A percentile compares a stretch with the other conserved stretches of the same genome.
Evolutionary conservation across 2,113 vertebrate genomes (phyloP).

Genomic region (Gallinago jamesoni): DNA sequence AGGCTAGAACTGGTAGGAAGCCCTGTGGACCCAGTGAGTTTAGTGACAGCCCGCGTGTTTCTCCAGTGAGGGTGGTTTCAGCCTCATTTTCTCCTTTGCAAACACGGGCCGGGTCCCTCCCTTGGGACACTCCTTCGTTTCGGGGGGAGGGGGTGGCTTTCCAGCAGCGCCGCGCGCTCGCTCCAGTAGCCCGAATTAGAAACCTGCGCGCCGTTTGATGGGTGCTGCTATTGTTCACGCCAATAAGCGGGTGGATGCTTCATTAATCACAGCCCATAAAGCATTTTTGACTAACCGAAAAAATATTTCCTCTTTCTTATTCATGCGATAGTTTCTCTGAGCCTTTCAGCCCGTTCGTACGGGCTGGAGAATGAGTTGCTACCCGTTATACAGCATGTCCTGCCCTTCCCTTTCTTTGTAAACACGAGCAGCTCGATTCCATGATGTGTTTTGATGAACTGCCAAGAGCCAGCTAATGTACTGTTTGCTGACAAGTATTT

Average conservation of each 20-base stretch:
- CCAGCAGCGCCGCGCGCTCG: neutral
- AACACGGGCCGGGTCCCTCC: accelerated
- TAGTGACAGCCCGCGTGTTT: neutral
- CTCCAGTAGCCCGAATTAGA: neutral
- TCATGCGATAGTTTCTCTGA: neutral
- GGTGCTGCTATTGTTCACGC: conserved; percentile 21
- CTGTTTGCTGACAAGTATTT: conserved; percentile 80
- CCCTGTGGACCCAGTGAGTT: accelerated
- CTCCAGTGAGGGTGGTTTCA: neutral
- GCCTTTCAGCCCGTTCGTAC: conserved; percentile 19
- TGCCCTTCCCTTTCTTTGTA: conserved; percentile 70
- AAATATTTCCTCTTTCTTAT: conserved; percentile 59
- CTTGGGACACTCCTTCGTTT: neutral
- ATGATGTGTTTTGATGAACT: conserved; percentile 73
- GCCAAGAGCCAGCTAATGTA: conserved; percentile 79
- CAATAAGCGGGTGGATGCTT: neutral
- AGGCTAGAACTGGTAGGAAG: neutral
- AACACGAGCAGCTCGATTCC: conserved; percentile 68
- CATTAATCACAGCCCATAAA: conserved; percentile 54
- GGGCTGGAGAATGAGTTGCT: conserved; percentile 44
- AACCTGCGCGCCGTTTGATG: neutral
- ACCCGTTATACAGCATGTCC: conserved; percentile 50
- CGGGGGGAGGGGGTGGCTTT: neutral
- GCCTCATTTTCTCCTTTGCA: neutral
- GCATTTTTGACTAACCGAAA: conserved; percentile 40